These are phyloP conservation scores for Equus przewalskii DNA, from an alignment of 2,113 vertebrate species.

Conservation along the genomic window DNA sequence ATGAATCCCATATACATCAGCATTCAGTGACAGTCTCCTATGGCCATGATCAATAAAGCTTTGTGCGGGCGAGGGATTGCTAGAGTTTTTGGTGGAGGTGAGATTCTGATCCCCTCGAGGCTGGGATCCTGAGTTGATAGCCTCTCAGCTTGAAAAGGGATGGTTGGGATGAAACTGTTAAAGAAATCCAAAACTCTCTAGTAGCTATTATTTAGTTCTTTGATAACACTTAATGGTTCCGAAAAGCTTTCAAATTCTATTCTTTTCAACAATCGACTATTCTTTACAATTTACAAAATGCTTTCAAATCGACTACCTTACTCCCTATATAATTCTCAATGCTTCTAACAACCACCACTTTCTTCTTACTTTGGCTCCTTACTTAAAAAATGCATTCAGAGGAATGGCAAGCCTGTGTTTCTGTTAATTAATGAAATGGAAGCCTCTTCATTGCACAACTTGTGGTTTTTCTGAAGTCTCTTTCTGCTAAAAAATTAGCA, in stretches of 20 bases:
- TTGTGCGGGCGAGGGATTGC: background rate
- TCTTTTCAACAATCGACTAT: background rate
- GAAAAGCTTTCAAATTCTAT: background rate
- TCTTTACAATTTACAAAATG: background rate
- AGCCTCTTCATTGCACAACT: background rate
- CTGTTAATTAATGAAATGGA: background rate
- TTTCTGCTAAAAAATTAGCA: slow-evolving; percentile 14
- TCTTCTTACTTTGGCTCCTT: background rate
- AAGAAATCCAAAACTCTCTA: background rate
- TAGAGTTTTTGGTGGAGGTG: background rate
- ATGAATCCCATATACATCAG: no score
- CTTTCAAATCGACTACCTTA: background rate
- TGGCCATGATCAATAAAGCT: background rate
- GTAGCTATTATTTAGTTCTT: background rate
- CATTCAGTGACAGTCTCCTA: background rate
- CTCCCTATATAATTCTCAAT: background rate
- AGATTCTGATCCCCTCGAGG: background rate
- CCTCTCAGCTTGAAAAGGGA: background rate
- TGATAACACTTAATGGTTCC: background rate
- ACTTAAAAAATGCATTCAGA: background rate
- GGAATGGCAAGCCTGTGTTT: background rate
- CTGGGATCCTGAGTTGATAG: background rate
- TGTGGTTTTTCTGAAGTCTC: background rate
- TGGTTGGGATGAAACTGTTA: background rate
- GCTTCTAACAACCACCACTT: background rate